phyloP scores from a whole-genome alignment of 2,113 vertebrate genomes.

The Lota lota region DNA sequence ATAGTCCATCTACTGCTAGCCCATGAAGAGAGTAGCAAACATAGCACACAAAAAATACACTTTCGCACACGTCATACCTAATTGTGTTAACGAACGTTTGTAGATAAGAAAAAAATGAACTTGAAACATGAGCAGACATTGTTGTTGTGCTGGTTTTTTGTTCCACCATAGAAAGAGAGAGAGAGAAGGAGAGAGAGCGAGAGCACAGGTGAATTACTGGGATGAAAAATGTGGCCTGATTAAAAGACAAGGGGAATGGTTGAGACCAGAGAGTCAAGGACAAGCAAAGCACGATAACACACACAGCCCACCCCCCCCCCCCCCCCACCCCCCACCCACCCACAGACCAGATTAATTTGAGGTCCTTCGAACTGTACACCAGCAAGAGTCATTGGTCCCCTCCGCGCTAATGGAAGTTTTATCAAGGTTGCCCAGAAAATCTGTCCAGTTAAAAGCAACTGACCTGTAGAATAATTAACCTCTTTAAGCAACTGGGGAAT shows the following conservation, averaged over 20 bases:
- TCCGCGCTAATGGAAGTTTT: conserved; percentile 55
- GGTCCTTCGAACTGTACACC: conserved; percentile 34
- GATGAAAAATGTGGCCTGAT: conserved; percentile 49
- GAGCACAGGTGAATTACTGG: conserved; percentile 48
- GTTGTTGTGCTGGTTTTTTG: background rate
- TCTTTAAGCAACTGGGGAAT: conserved; percentile 24
- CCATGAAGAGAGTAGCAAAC: conserved; percentile 21
- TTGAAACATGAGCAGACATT: background rate
- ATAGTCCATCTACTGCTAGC: conserved; percentile 5
- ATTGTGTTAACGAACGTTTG: background rate
- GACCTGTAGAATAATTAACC: conserved; percentile 42
- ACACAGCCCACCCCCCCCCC: conserved; percentile 51
- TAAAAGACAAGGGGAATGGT: conserved; percentile 54
- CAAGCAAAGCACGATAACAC: conserved; percentile 45
- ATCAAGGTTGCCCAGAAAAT: conserved; percentile 34
- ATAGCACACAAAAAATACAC: background rate
- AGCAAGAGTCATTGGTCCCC: conserved; percentile 51
- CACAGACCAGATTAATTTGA: conserved; percentile 58
- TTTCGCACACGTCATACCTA: too few relatives aligned
- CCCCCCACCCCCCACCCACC: conserved; percentile 32
- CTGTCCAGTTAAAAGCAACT: conserved; percentile 10
- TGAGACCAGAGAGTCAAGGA: conserved; percentile 58
- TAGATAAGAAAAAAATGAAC: background rate
- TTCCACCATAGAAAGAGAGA: conserved; percentile 5
- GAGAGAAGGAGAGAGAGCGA: conserved; percentile 4